Evolutionary conservation across 2,797 vertebrate species (phyloP), one percentile per base, ranked within the genome.

Genomic region (Anguilla pacifica): DNA sequence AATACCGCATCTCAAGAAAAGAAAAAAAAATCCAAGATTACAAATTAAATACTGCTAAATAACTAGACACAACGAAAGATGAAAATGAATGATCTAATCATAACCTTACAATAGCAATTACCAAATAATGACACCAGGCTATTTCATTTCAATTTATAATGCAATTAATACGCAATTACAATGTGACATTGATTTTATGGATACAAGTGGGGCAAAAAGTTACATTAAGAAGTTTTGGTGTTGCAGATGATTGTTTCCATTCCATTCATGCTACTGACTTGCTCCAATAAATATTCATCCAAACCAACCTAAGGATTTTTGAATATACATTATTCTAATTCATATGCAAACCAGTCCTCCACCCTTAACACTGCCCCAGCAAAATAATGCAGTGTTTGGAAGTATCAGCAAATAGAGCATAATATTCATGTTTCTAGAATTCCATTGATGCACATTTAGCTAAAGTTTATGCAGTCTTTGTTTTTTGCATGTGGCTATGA

Each of bases 81-180:
- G 13, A 49, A 51, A 82, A 82, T 49, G 79, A 82, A 82, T 51
- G 43, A 82, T 82, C 79, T 82, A 49, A 82, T 49, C 19, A 82
- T 82, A 82, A 82, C 43, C 79, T 82, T 49, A 82, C 79, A 51
- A n/a, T 82, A 51, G 79, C 79, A 82, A 51, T 82, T 49, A 82
- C 79, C 46, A 55, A 84, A 55, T 84, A 84, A 35, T 57, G 51
- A 55, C 55, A 55, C 51, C 49, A 84, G 55, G 51, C 83, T 84
- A 55, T 84, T 51, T 15, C 49, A 59, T 84, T 84, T 84, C n/a
- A 84, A 84, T 83, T 51, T 79, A 79, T 51, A 82, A 82, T 82
- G 79, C 79, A 82, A 82, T 82, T 82, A 49, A 82, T 49, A 51
- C 46, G 3, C 25, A 49, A 82, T 82, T 82, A 82, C 46, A 82